A percentile compares a stretch with the other conserved stretches of the same genome.
Conservation (phyloP, 1,140 invertebrate species). For the Neodiprion pinetum region DNA sequence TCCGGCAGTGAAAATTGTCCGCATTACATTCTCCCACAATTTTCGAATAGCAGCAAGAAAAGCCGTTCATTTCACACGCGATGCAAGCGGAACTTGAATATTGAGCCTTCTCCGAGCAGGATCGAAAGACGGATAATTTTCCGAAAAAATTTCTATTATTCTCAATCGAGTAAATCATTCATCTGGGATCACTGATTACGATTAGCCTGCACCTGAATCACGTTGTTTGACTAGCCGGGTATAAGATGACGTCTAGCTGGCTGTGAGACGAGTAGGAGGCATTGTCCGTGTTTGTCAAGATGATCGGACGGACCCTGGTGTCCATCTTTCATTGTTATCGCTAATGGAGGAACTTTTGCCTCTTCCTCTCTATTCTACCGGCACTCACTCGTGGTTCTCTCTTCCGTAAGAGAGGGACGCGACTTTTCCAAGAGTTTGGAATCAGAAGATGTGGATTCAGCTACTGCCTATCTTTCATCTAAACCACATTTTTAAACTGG, state of each 20-base stretch:
- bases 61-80: too few species aligned
- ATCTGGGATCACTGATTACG: neutral
- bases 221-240: neutral
- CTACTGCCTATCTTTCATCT: neutral
- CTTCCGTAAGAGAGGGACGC: neutral
- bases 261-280: neutral
- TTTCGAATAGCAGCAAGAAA: too few species aligned
- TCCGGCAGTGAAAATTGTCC: too few species aligned
- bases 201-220: neutral
- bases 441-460: neutral
- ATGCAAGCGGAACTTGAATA: too few species aligned
- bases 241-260: neutral
- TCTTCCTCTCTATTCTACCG: constrained; percentile 18
- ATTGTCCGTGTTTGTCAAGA: constrained; percentile 17
- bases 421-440: neutral
- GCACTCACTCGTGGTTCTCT: neutral
- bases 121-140: too few species aligned
- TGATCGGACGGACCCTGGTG: constrained; percentile 37
- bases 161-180: neutral
- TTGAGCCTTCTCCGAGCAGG: too few species aligned
- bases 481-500: neutral
- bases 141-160: too few species aligned
- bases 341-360: constrained; percentile 53
- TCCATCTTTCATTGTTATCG: constrained; percentile 56
- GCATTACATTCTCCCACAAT: too few species aligned